Evolutionary conservation across 2,888 invertebrate genomes (phyloP), one percentile per base, ranked within the genome.

Genomic region (Limnephilus lunatus): DNA sequence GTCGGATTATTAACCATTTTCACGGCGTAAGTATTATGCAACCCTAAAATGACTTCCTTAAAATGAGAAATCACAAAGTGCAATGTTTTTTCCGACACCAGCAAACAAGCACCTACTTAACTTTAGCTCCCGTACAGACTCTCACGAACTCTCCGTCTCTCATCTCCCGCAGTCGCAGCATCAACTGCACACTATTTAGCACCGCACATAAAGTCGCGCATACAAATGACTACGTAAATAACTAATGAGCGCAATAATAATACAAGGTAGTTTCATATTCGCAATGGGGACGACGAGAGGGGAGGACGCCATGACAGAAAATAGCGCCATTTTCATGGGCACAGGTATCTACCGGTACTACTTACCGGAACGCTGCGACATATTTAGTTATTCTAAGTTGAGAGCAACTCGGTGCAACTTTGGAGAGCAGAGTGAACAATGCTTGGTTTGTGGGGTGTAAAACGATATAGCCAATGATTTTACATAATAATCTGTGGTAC

Each of bases 211-310:
- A 92, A 92, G 81, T 80, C 80, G 90, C 85, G 92, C 93, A 93
- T 92, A 93, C 92, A 92, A 91, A 93, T 92, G 92, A 81, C 53
- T 68, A 81, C 87, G 85, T 93, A 92, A 90, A 93, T 93, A 93
- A 92, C 93, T 92, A 91, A 92, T 91, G 92, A 91, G 85, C 53
- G 35, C 85, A 85, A 92, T 92, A 89, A 91, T 53, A 68, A 68
- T 68, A 68, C n/a, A 44, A 90, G 82, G 90, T 85, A 90, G 90
- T 90, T 90, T 90, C 90, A 53, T 31, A 81, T 83, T 83, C 44
- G 85, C 31, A 83, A 90, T 83, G 90, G 68, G 85, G 53, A 31
- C 85, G 44, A 44, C 31, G 48, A 39, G 48, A 44, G 86, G 86
- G 85, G 86, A 44, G 44, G 30, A 44, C 86, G 39, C 86, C 44